These are phyloP conservation scores for Pelvicachromis taeniatus DNA, from an alignment of 2,113 vertebrate species.

Conservation along the genomic window DNA sequence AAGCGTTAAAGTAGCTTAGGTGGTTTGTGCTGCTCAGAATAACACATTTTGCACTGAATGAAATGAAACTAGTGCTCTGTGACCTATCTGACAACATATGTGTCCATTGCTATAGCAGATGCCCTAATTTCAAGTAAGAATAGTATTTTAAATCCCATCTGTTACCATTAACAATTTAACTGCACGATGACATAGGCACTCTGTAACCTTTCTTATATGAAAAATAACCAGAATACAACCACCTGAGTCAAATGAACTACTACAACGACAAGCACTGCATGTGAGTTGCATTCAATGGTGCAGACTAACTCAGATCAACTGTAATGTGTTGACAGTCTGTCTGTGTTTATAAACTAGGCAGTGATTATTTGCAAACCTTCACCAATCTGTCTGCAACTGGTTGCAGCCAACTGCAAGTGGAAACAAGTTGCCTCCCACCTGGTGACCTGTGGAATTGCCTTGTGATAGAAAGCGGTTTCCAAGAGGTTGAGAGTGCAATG, in stretches of 20 bases:
- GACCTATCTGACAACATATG: neutral
- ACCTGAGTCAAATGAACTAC: neutral
- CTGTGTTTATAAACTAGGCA: neutral
- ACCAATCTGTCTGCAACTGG: neutral
- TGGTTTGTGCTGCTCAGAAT: neutral
- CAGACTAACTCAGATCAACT: neutral
- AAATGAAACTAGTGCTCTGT: neutral
- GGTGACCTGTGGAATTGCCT: neutral
- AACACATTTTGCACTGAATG: neutral
- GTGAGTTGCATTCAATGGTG: neutral
- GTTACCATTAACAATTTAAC: neutral
- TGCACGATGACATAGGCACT: neutral
- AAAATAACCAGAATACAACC: neutral
- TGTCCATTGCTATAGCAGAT: neutral
- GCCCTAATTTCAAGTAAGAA: neutral
- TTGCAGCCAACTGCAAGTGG: neutral
- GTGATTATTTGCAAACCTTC: neutral
- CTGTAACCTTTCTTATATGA: neutral
- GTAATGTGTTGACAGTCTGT: neutral
- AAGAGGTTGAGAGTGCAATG: neutral
- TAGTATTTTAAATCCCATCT: neutral
- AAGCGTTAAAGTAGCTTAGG: neutral
- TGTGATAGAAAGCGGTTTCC: neutral
- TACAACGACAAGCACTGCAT: neutral
- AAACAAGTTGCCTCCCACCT: neutral